Conservation (phyloP, 2,888 invertebrate genomes). For the Ichneumoninae sp. region DNA sequence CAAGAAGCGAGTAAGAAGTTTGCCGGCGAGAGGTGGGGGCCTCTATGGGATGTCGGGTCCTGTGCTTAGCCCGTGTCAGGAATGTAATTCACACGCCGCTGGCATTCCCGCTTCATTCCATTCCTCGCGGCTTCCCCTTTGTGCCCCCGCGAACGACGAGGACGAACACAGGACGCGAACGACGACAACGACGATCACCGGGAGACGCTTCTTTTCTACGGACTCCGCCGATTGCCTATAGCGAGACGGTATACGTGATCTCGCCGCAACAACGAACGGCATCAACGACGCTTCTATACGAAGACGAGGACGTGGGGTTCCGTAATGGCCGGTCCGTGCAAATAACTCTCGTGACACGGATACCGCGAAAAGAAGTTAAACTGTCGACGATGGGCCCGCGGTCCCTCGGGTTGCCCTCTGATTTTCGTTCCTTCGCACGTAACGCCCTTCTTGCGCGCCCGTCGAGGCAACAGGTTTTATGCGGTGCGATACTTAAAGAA, state of each 20-base stretch:
- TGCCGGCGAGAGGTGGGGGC: conserved; percentile 69
- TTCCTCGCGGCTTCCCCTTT: conserved; percentile 75
- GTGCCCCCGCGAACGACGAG: conserved; percentile 62
- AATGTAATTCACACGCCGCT: conserved; percentile 82
- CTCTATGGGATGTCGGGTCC: conserved; percentile 75
- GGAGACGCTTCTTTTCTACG: conserved; percentile 50
- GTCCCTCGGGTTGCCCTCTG: conserved; percentile 7
- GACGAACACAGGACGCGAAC: conserved; percentile 26
- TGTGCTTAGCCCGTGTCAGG: conserved; percentile 82
- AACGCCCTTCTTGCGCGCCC: background rate
- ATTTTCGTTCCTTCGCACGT: conserved; percentile 26
- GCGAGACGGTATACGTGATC: conserved; percentile 57
- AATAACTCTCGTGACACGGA: conserved; percentile 67
- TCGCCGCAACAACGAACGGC: conserved; percentile 59
- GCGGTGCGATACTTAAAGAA: background rate
- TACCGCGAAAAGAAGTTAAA: conserved; percentile 67
- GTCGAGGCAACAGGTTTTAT: background rate
- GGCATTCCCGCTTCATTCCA: conserved; percentile 80
- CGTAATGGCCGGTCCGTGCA: conserved; percentile 64
- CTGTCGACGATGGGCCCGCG: conserved; percentile 58
- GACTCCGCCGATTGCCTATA: conserved; percentile 25
- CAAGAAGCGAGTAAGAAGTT: conserved; percentile 69
- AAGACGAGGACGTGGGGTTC: conserved; percentile 44
- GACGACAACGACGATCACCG: conserved; percentile 46
- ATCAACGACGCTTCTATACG: conserved; percentile 46